Evolutionary conservation across 2,888 invertebrate species (phyloP), one percentile per base, ranked within the genome.

Genomic region (Cephus rjabovi): DNA sequence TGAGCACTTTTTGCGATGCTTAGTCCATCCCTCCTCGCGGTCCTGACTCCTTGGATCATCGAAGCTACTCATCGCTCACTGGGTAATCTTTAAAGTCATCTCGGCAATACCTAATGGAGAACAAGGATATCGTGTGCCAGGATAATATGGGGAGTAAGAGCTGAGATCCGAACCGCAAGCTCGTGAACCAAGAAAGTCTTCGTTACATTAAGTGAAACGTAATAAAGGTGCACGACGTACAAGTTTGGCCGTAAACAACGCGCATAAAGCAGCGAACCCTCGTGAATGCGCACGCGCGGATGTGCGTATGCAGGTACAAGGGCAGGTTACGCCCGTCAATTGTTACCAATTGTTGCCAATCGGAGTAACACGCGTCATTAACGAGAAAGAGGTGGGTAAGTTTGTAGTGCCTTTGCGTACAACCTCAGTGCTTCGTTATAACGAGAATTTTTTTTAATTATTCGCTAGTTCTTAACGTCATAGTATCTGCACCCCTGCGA

Each of bases 321-420:
- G 83, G 83, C 79, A 77, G 84, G 89, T 88, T 87, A 89, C 90
- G 88, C 90, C 90, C 90, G 90, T 89, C 90, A 90, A 90, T 90
- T 90, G 90, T 90, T 90, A 89, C 89, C 90, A 89, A 90, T 90
- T 90, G 89, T 90, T 90, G 82, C 89, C 89, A 90, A 90, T 90
- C 90, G 89, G 86, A 87, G 88, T 89, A 89, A 89, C 89, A 89
- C 87, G 87, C 89, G 89, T 89, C 88, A 89, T 89, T 89, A 83
- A 80, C 69, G 76, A 23, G 56, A 56, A 56, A 80, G 76, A 78
- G 80, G 80, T 79, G 78, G 79, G 81, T 79, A 84, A 81, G 81
- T 82, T 80, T 82, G 81, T 78, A 79, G 76, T 78, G 76, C 73
- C 15, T 34, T 23, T 30, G 12, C 11, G 31, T 74, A 3, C 3